Percentiles rank a stretch among this genome's conserved stretches.
Evolutionary conservation across 2,888 invertebrate species (phyloP).

Genomic region (Hanleya hanleyi): DNA sequence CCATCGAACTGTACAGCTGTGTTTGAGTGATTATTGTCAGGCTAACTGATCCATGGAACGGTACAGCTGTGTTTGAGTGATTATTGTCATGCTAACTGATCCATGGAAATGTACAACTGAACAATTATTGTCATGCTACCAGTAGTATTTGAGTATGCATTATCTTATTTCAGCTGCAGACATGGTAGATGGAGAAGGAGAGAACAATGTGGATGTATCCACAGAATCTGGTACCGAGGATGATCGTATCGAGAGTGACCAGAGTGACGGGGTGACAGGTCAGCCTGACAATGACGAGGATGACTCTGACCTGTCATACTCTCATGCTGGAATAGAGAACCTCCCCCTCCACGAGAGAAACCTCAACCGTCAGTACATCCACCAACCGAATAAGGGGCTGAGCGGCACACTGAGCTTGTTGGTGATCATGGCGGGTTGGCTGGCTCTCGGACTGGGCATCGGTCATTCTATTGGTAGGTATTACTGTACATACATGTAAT

Average conservation of each 20-base stretch:
- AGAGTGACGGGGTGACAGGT: conserved; percentile 34
- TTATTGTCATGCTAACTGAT: too few species aligned
- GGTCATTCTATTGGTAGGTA: conserved; percentile 36
- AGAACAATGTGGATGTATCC: conserved; percentile 11
- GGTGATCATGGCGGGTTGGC: conserved; percentile 32
- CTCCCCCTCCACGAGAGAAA: conserved; percentile 31
- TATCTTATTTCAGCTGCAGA: too few species aligned
- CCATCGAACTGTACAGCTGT: too few species aligned
- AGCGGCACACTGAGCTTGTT: conserved; percentile 35
- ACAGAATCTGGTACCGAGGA: conserved; percentile 14
- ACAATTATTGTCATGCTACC: too few species aligned
- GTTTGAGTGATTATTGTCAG: too few species aligned
- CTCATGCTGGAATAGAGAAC: conserved; percentile 42
- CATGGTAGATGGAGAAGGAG: background rate
- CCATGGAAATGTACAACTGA: too few species aligned
- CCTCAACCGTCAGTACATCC: conserved; percentile 31
- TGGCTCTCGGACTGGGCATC: conserved; percentile 35
- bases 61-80: too few species aligned
- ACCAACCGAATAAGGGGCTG: conserved; percentile 34
- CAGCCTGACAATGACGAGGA: conserved; percentile 34
- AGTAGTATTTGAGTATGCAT: too few species aligned
- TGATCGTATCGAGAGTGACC: conserved; percentile 44
- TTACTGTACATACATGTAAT: background rate
- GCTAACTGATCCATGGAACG: too few species aligned
- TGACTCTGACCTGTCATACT: conserved; percentile 20